Conservation (phyloP, 2,113 vertebrate genomes). For the Phyllostomus discolor region DNA sequence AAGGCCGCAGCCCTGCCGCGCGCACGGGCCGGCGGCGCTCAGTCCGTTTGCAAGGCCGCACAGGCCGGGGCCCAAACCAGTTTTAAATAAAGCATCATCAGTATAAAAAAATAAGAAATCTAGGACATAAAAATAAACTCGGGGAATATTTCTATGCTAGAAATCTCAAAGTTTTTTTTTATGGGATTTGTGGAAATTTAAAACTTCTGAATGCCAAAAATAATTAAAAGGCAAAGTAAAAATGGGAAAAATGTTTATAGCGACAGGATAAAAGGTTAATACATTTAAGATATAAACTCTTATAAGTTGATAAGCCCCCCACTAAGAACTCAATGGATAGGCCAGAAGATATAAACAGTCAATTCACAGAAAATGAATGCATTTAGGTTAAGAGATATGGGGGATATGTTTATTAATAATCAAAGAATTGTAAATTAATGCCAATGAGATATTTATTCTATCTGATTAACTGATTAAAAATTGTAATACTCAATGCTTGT, state of each 20-base stretch:
- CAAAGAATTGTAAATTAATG: neutral
- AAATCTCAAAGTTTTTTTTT: neutral
- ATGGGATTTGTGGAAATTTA: neutral
- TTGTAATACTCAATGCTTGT: neutral
- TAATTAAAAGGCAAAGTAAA: neutral
- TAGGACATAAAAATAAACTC: neutral
- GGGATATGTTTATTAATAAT: neutral
- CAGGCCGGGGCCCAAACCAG: too few species aligned
- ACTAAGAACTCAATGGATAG: neutral
- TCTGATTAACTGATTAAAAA: constrained; percentile 20
- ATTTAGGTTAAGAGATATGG: neutral
- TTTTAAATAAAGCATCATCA: neutral
- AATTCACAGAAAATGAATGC: neutral
- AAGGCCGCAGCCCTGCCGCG: too few species aligned
- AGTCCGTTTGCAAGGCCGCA: too few species aligned
- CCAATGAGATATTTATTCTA: neutral
- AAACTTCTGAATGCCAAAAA: neutral
- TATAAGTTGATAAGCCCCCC: neutral
- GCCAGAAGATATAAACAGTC: neutral
- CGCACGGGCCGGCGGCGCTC: too few species aligned
- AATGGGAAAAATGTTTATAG: neutral
- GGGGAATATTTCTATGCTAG: neutral
- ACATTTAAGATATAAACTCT: neutral
- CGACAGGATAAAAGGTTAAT: neutral
- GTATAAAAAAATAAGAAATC: neutral